These are phyloP conservation scores for Athripsodes cinereus DNA, from an alignment of 2,888 invertebrate species.

Conservation along the genomic window DNA sequence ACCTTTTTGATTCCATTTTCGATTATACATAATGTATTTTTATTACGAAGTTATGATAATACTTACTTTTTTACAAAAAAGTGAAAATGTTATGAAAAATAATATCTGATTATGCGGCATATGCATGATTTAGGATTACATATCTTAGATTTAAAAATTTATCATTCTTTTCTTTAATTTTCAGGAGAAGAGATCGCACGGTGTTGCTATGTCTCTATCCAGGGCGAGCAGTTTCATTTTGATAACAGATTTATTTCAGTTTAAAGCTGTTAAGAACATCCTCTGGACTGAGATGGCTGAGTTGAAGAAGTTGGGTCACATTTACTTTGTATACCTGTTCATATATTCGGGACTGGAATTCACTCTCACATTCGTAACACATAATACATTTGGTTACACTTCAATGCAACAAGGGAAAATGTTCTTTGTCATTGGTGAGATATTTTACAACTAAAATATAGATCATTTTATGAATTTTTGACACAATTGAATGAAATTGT, in stretches of 20 bases:
- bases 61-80: too few relatives aligned
- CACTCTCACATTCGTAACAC: conserved; percentile 93
- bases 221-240: conserved; percentile 53
- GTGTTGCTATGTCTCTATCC: conserved; percentile 58
- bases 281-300: conserved; percentile 53
- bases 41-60: too few relatives aligned
- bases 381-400: conserved; percentile 82
- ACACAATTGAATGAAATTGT: too few relatives aligned
- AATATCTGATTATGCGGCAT: neutral
- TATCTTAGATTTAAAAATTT: neutral
- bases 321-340: conserved; percentile 89
- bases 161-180: conserved; percentile 30
- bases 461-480: too few relatives aligned
- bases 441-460: neutral
- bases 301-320: conserved; percentile 62
- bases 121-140: neutral
- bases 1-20: too few relatives aligned
- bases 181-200: conserved; percentile 64
- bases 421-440: conserved; percentile 84
- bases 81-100: neutral
- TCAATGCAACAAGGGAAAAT: conserved; percentile 98
- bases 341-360: conserved; percentile 96
- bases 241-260: conserved; percentile 47
- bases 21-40: too few relatives aligned
- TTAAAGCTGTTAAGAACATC: conserved; percentile 62